Evolutionary conservation across 2,113 vertebrate species (phyloP).

Genomic region (Ascaphus truei): DNA sequence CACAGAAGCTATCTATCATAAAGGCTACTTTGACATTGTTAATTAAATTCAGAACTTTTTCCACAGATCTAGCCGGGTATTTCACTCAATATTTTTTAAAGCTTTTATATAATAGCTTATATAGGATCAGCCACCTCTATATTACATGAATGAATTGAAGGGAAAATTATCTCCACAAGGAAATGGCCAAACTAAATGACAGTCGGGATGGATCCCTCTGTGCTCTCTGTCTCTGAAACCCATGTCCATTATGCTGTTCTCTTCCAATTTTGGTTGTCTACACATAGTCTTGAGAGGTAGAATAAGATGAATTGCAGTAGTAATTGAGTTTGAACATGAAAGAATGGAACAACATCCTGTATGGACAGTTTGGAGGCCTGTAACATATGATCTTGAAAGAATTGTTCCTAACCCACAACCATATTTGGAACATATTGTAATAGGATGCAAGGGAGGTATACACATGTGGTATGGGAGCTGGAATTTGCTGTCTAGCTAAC

Average conservation of each 20-base stretch:
- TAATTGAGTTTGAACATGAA: slow-evolving; percentile 35
- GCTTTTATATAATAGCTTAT: too few relatives aligned
- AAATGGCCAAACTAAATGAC: not conserved
- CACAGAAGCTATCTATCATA: too few relatives aligned
- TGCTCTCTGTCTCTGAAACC: slow-evolving; percentile 1
- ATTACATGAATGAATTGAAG: not conserved
- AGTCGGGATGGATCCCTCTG: not conserved
- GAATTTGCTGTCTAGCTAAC: not conserved
- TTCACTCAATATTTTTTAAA: too few relatives aligned
- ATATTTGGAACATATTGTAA: slow-evolving; percentile 8
- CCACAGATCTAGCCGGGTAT: too few relatives aligned
- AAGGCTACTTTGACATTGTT: too few relatives aligned
- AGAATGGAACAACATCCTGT: slow-evolving; percentile 31
- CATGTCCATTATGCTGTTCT: slow-evolving; percentile 20
- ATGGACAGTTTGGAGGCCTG: slow-evolving; percentile 20
- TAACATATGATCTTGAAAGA: slow-evolving; percentile 10
- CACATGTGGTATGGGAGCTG: too few relatives aligned
- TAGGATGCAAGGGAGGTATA: not conserved
- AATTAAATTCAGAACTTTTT: too few relatives aligned
- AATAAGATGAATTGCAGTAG: slow-evolving; percentile 30
- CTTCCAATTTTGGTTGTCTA: slow-evolving; percentile 23
- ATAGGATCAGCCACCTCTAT: not conserved
- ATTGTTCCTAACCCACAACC: not conserved
- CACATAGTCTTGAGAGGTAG: slow-evolving; percentile 1
- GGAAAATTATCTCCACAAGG: not conserved